Base-by-base conservation (phyloP, 1,140 invertebrate species). In the Trachymyrmex cornetzi region DNA sequence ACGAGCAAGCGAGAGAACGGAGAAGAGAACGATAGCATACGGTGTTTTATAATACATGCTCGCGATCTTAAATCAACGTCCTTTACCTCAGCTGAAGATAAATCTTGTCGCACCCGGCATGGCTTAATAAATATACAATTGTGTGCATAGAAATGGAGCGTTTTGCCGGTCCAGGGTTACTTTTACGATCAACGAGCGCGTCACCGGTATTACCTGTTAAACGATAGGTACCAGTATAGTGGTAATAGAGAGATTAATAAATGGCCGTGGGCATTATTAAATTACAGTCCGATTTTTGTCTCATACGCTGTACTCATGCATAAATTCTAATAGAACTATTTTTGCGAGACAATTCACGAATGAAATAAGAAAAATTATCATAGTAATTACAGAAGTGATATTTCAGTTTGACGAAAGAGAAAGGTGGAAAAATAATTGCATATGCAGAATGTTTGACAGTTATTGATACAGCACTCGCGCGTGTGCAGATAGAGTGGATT, bases 1-100 rank as follows among this genome's bases (percentile, higher is more conserved):
- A 44, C n/a, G 48, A 77, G 75, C 55, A 61, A 24, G 12, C n/a
- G 30, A 66, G 34, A 53, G 48, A 57, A 55, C 72, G 57, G 34
- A 59, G 27, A 77, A 48, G 69, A 48, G 30, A 16, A 50, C 19
- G 48, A 67, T 67, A 88, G 71, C 61, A 71, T 85, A 86, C 63
- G 63, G 27, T 57, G 77, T 90, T 91, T 91, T 91, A 88, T 91
- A 88, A 88, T 88, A 85, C 77, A 57, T 82, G 57, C 44, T 27
- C 67, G 77, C 77, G 63, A 90, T 91, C 87, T 91, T 91, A 88
- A 86, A 88, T 90, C 86, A 90, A 89, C 61, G 89, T 88, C 86
- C 63, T 90, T 90, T 90, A 57, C 77, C 72, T 88, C 53, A 64
- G 53, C 48, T 77, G 77, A 44, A 90, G 86, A 90, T 90, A 90